Evolutionary conservation across 2,797 vertebrate genomes (phyloP).

Genomic region (Epinephelus malabaricus): DNA sequence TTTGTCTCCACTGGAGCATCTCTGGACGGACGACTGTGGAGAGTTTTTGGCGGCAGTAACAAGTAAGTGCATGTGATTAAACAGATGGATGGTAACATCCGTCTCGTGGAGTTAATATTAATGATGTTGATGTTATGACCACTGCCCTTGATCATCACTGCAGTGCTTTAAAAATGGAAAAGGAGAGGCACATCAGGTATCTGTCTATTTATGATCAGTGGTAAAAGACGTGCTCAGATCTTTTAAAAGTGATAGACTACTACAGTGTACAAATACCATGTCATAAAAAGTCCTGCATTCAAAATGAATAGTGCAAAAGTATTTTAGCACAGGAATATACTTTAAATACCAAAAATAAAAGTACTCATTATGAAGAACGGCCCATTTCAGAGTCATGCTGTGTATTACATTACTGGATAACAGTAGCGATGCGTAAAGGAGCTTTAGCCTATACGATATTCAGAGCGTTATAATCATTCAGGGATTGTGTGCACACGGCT

Average conservation of each 20-base stretch:
- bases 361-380: too few relatives aligned
- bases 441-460: too few relatives aligned
- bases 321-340: too few relatives aligned
- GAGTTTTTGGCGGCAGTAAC: conserved; percentile 11
- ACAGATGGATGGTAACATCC: conserved; percentile 2
- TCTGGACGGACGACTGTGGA: neutral
- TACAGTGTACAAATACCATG: neutral
- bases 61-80: conserved; percentile 21
- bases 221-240: neutral
- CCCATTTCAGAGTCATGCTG: too few relatives aligned
- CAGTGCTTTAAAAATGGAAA: neutral
- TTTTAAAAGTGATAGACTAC: neutral
- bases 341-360: too few relatives aligned
- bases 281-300: too few relatives aligned
- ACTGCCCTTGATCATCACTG: neutral
- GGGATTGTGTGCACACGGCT: too few relatives aligned
- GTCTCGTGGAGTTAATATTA: conserved; percentile 14
- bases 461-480: too few relatives aligned
- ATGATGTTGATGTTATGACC: conserved; percentile 10
- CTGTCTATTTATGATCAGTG: neutral
- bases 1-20: conserved; percentile 22
- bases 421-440: too few relatives aligned
- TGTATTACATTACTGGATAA: too few relatives aligned
- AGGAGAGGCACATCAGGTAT: too few relatives aligned
- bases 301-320: too few relatives aligned